Percentiles rank a stretch among this genome's conserved stretches.
These are phyloP conservation scores for Calyptomena viridis DNA, from an alignment of 2,113 vertebrate species.

Conservation along the genomic window DNA sequence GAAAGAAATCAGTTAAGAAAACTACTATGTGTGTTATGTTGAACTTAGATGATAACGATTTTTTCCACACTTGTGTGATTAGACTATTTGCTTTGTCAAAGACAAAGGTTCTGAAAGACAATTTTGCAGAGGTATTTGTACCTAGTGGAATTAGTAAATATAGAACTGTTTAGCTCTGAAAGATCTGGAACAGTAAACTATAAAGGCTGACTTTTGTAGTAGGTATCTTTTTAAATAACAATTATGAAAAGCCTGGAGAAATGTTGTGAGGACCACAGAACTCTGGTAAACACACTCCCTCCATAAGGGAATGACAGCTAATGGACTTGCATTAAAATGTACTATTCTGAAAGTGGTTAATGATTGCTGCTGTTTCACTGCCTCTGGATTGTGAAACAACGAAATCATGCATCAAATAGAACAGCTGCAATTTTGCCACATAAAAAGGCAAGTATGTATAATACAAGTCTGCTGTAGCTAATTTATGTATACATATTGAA, in stretches of 20 bases:
- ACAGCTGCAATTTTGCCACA: not conserved
- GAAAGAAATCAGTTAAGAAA: not conserved
- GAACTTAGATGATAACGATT: not conserved
- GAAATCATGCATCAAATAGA: not conserved
- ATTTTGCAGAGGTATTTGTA: not conserved
- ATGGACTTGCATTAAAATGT: not conserved
- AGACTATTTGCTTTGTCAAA: not conserved
- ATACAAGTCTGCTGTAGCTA: not conserved
- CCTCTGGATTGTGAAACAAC: not conserved
- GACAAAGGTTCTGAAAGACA: not conserved
- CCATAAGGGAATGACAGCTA: not conserved
- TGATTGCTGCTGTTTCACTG: not conserved
- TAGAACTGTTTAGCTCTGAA: not conserved
- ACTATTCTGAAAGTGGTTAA: not conserved
- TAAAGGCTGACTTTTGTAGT: not conserved
- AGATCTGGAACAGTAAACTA: not conserved
- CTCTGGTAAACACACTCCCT: rapidly evolving
- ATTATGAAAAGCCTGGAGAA: not conserved
- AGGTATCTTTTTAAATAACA: not conserved
- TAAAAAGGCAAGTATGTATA: not conserved
- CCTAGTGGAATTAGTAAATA: not conserved
- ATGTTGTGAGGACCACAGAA: not conserved
- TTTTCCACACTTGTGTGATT: not conserved
- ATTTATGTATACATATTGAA: not conserved
- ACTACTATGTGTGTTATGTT: not conserved